Percentiles rank a stretch among this genome's conserved stretches.
These are phyloP conservation scores for Oxyteleia sp. DNA, from an alignment of 2,888 invertebrate species.

Conservation along the genomic window DNA sequence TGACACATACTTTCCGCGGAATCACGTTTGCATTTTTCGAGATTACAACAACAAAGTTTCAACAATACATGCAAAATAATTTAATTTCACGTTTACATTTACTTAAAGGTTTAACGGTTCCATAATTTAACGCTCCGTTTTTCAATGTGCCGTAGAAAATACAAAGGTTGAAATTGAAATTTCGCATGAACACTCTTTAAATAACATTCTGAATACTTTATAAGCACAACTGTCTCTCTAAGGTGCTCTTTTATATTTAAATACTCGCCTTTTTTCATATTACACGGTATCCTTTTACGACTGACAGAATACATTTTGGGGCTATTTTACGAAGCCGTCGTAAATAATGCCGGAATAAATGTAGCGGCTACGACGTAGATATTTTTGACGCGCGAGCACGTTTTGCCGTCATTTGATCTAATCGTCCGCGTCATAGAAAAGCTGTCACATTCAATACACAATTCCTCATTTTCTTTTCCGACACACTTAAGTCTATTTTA, in stretches of 20 bases:
- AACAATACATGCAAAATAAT: constrained; percentile 6
- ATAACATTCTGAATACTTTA: constrained; percentile 45
- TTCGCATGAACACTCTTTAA: constrained; percentile 31
- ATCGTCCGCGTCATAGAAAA: constrained; percentile 20
- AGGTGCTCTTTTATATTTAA: constrained; percentile 46
- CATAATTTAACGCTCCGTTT: constrained; percentile 7
- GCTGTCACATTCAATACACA: constrained; percentile 11
- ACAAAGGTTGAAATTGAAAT: constrained; percentile 31
- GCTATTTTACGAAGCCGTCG: constrained; percentile 39
- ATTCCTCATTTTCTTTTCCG: not conserved
- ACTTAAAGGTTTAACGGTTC: constrained; percentile 1
- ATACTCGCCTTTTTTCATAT: constrained; percentile 10
- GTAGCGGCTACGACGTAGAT: constrained; percentile 24
- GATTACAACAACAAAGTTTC: constrained; percentile 3
- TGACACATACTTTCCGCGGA: not conserved
- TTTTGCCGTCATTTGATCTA: constrained; percentile 22
- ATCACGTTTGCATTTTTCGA: not conserved
- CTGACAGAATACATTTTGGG: constrained; percentile 52
- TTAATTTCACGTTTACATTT: constrained; percentile 3
- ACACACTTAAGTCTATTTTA: not conserved
- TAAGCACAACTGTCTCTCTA: constrained; percentile 44
- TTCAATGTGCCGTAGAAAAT: constrained; percentile 1
- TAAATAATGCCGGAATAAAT: constrained; percentile 42
- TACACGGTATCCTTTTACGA: constrained; percentile 37
- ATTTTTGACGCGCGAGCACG: constrained; percentile 30